A percentile compares a stretch with the other conserved stretches of the same genome.
Evolutionary conservation across 2,113 vertebrate species (phyloP).

Genomic region (Garra rufa): DNA sequence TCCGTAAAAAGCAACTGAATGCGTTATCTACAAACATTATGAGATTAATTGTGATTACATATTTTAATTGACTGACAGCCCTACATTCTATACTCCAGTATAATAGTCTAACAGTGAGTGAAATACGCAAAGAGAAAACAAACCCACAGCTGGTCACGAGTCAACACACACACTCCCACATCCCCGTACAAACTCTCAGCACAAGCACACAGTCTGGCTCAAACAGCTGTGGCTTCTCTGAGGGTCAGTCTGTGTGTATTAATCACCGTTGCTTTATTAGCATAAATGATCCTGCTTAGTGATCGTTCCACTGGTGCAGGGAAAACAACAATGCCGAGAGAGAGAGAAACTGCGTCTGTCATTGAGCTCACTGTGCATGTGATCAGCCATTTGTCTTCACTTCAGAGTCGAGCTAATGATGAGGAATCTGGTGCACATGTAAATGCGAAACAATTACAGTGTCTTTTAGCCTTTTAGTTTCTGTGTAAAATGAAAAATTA

Average conservation of each 20-base stretch:
- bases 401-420: conserved; percentile 73
- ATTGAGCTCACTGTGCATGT: conserved; percentile 75
- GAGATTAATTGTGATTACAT: conserved; percentile 9
- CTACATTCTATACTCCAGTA: neutral
- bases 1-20: neutral
- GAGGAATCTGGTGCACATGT: conserved; percentile 73
- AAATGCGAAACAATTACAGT: conserved; percentile 30
- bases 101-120: conserved; percentile 5
- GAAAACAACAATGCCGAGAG: conserved; percentile 71
- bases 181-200: conserved; percentile 41
- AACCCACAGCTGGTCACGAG: conserved; percentile 81
- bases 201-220: conserved; percentile 88
- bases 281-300: conserved; percentile 98
- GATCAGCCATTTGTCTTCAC: conserved; percentile 77
- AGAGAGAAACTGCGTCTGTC: conserved; percentile 69
- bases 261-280: conserved; percentile 99
- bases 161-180: conserved; percentile 71
- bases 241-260: conserved; percentile 96
- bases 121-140: conserved; percentile 49
- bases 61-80: neutral
- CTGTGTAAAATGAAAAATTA: neutral
- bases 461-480: neutral
- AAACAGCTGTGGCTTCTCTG: conserved; percentile 98
- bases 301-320: conserved; percentile 77
- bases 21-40: neutral